A percentile compares a stretch with the other conserved stretches of the same genome.
phyloP scores from a whole-genome alignment of 2,888 invertebrate genomes.

The Temnothorax ravouxi region DNA sequence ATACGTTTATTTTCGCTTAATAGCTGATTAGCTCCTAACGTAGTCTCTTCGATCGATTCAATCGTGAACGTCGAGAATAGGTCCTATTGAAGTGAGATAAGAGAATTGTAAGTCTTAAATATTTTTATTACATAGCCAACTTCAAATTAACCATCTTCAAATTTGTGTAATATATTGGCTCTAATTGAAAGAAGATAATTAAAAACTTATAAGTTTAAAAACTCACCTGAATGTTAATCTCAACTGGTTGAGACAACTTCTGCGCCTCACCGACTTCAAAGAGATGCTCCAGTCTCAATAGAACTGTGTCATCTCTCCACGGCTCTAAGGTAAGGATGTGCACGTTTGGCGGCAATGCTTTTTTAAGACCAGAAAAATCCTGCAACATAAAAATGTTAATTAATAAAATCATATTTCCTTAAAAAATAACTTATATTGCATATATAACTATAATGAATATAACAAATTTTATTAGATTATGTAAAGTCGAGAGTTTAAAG shows the following conservation, averaged over 20 bases:
- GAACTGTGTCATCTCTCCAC: slow-evolving; percentile 89
- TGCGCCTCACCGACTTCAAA: slow-evolving; percentile 90
- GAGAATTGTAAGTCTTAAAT: not conserved
- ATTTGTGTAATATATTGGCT: not conserved
- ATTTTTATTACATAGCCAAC: not conserved
- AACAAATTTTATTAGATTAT: slow-evolving; percentile 1
- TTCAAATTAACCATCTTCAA: not conserved
- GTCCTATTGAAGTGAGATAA: slow-evolving; percentile 80
- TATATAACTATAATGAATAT: not conserved
- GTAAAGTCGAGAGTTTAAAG: not conserved
- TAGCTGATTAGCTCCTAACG: slow-evolving; percentile 91
- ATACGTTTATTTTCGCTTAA: slow-evolving; percentile 87
- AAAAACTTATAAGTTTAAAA: too few relatives aligned
- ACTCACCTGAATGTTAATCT: slow-evolving; percentile 88
- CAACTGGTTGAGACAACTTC: slow-evolving; percentile 87
- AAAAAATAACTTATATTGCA: slow-evolving; percentile 8
- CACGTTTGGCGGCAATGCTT: slow-evolving; percentile 89
- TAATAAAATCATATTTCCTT: slow-evolving; percentile 14
- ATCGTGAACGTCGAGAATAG: slow-evolving; percentile 89
- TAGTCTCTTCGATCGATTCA: slow-evolving; percentile 89
- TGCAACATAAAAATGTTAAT: slow-evolving; percentile 47
- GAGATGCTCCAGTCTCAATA: slow-evolving; percentile 94
- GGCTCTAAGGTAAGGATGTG: slow-evolving; percentile 94
- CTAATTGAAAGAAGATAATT: not conserved
- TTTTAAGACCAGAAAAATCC: slow-evolving; percentile 63